These are phyloP conservation scores for Belgica antarctica DNA, from an alignment of 2,888 invertebrate species.

Conservation along the genomic window DNA sequence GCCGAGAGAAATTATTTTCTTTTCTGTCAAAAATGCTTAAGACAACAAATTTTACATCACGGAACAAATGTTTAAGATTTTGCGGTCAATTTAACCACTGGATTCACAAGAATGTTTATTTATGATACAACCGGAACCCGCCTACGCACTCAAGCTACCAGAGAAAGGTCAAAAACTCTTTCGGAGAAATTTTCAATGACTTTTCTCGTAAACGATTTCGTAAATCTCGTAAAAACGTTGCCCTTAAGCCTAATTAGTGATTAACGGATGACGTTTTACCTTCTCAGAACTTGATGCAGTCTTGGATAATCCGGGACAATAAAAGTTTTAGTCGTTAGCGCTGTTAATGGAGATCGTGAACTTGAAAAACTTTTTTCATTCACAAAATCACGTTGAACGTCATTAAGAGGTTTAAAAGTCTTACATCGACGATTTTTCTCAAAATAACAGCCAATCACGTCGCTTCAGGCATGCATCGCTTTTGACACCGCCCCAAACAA, in stretches of 20 bases:
- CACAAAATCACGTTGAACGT: not conserved
- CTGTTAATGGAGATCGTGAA: slow-evolving; percentile 33
- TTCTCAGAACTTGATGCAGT: no score
- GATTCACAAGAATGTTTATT: slow-evolving; percentile 13
- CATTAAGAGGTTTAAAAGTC: not conserved
- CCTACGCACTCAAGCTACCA: not conserved
- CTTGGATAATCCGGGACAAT: no score
- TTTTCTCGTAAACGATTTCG: slow-evolving; percentile 9
- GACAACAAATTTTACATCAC: slow-evolving; percentile 32
- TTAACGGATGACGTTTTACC: not conserved
- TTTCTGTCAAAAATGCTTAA: slow-evolving; percentile 1
- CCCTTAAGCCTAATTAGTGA: not conserved
- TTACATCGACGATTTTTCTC: not conserved
- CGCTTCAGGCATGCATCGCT: not conserved
- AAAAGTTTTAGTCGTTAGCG: no score
- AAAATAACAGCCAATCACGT: not conserved
- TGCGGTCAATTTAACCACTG: slow-evolving; percentile 18
- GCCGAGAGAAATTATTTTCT: slow-evolving; percentile 13
- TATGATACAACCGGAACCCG: slow-evolving; percentile 23
- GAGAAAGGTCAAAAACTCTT: slow-evolving; percentile 3
- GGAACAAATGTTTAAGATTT: slow-evolving; percentile 26
- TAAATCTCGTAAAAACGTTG: not conserved
- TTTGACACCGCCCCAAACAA: not conserved
- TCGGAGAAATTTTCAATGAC: slow-evolving; percentile 16
- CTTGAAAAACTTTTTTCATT: slow-evolving; percentile 13